Conservation (phyloP, 2,113 vertebrate genomes). For the Deroptyus accipitrinus region DNA sequence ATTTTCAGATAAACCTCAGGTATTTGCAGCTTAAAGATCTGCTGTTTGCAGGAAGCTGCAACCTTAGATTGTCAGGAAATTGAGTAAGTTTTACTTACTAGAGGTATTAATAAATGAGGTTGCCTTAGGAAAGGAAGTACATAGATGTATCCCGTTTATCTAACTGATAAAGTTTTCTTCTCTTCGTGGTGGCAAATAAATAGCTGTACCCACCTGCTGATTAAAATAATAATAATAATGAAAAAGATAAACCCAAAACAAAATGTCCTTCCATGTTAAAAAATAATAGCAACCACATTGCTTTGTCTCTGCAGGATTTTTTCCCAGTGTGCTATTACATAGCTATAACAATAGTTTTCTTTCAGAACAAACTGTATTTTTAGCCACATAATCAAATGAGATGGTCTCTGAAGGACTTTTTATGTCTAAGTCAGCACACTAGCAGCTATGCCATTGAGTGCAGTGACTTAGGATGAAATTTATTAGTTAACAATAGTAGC, state of each 20-base stretch:
- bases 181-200: background rate
- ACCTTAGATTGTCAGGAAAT: background rate
- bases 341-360: background rate
- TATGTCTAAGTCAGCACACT: background rate
- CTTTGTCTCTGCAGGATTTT: background rate
- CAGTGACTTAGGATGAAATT: background rate
- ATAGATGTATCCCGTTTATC: background rate
- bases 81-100: background rate
- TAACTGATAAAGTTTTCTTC: background rate
- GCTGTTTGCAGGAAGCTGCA: background rate
- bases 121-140: background rate
- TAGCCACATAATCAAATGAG: background rate
- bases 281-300: background rate
- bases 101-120: background rate
- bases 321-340: background rate
- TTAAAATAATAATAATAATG: background rate
- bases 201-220: background rate
- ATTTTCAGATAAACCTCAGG: background rate
- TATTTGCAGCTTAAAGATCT: background rate
- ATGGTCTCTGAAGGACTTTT: background rate
- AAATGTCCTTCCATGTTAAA: background rate
- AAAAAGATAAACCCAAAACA: background rate
- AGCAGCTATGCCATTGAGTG: background rate
- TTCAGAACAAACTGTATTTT: background rate
- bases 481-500: background rate